Conservation (phyloP, 2,113 vertebrate genomes). For the Rhineura floridana region DNA sequence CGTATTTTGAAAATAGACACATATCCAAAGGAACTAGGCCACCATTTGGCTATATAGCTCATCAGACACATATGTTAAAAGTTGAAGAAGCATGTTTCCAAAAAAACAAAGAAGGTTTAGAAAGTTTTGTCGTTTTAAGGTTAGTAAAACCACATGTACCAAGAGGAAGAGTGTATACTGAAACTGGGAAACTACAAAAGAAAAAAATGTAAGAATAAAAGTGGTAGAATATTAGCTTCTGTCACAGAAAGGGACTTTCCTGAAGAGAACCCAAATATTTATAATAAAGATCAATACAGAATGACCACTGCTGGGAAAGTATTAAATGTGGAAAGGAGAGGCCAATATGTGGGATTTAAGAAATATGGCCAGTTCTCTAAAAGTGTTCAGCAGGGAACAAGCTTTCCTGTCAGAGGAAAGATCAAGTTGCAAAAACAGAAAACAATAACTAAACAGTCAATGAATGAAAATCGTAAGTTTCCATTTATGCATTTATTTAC, state of each 20-base stretch:
- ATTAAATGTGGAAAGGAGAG: conserved; percentile 11
- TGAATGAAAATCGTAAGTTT: conserved; percentile 25
- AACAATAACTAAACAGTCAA: conserved; percentile 7
- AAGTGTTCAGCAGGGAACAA: not conserved
- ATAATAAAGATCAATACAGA: conserved; percentile 7
- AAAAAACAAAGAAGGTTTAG: conserved; percentile 14
- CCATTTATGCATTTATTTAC: conserved; percentile 4
- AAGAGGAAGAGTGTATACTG: conserved; percentile 6
- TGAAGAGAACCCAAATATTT: conserved; percentile 5
- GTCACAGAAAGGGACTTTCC: conserved; percentile 2
- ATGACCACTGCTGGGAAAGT: conserved; percentile 11
- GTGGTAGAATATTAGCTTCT: conserved; percentile 10
- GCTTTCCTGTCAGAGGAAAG: not conserved
- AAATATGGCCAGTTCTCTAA: conserved; percentile 11
- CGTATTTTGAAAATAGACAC: not conserved
- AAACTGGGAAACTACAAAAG: conserved; percentile 10
- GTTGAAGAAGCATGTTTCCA: not conserved
- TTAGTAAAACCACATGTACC: conserved; percentile 13
- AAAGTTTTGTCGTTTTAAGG: conserved; percentile 16
- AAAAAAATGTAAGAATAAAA: conserved; percentile 4
- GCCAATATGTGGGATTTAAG: not conserved
- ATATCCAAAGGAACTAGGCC: not conserved
- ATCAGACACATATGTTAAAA: not conserved
- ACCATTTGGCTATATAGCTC: not conserved
- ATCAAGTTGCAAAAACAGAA: conserved; percentile 14